These are phyloP conservation scores for Lasioglossum figueresi DNA, from an alignment of 2,888 invertebrate genomes.

Conservation along the genomic window DNA sequence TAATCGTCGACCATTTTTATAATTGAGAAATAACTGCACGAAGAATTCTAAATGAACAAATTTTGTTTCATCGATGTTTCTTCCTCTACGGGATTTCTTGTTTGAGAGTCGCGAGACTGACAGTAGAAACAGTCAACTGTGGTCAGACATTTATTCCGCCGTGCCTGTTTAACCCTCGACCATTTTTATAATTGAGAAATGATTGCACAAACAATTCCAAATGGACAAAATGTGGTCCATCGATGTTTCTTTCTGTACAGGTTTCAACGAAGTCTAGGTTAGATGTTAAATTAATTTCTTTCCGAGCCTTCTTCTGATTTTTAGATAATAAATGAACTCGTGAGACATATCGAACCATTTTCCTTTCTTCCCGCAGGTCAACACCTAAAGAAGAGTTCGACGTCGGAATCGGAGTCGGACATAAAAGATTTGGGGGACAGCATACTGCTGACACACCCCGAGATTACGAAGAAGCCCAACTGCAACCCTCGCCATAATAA, in stretches of 20 bases:
- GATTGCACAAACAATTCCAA: too few relatives aligned
- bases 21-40: background rate
- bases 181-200: background rate
- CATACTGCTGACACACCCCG: constrained; percentile 88
- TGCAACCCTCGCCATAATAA: constrained; percentile 91
- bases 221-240: too few relatives aligned
- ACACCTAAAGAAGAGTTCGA: constrained; percentile 94
- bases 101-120: too few relatives aligned
- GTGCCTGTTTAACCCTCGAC: background rate
- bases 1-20: background rate
- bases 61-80: too few relatives aligned
- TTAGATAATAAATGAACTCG: background rate
- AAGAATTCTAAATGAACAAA: too few relatives aligned
- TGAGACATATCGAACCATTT: constrained; percentile 7
- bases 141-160: background rate
- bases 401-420: constrained; percentile 95
- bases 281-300: background rate
- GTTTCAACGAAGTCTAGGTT: too few relatives aligned
- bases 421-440: constrained; percentile 97
- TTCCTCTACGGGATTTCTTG: too few relatives aligned
- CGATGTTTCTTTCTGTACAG: too few relatives aligned
- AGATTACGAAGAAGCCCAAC: constrained; percentile 89
- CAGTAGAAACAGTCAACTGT: background rate
- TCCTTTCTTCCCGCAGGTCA: constrained; percentile 87
- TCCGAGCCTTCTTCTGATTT: background rate